Base-by-base conservation (phyloP, 2,113 vertebrate species). In the Macheiramphus alcinus region DNA sequence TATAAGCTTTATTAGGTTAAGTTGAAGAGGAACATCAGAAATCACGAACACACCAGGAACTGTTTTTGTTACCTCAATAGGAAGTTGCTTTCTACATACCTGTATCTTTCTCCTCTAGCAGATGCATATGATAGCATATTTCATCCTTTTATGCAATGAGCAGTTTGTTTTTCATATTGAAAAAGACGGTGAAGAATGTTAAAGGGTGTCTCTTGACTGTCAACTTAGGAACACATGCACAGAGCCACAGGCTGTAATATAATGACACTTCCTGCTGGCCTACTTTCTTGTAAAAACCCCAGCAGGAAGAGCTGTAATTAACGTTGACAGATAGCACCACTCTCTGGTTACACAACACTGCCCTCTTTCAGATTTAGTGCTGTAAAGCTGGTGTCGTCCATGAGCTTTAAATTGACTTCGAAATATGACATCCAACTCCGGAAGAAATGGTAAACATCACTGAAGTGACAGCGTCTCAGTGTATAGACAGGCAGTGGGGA, bases 231-330 rank as follows among this genome's bases (percentile, higher is more conserved):
- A 85, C 91, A 89, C 94, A 86, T 62, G 86, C 73, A 72, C 72
- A 53, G 73, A 96, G 80, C 94, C 94, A 87, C 70, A 89, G 94
- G 91, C 95, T 97, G 83, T 94, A 96, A 80, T 87, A 93, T 94
- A 94, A 96, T 95, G 93, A 95, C 91, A 73, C 91, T 94, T 96
- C 86, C 86, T 95, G 88, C 94, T 96, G 95, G 95, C 97, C 93
- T 94, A 85, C 83, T 94, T 97, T 91, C 93, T 76, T 87, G 62
- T 81, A 70, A 93, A 90, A 96, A 68, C 5, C 75, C 72, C 61
- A 80, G 70, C 89, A 95, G 86, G 83, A 95, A 89, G 48, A 94
- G 42, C 66, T 81, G 91, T 97, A 94, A 94, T 93, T 97, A 96
- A 91, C 61, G 42, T 9, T 56, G 48, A 88, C 83, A 79, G 56